Evolutionary conservation across 2,797 vertebrate species (phyloP).

Genomic region (Parauchenoglanis ngamensis): DNA sequence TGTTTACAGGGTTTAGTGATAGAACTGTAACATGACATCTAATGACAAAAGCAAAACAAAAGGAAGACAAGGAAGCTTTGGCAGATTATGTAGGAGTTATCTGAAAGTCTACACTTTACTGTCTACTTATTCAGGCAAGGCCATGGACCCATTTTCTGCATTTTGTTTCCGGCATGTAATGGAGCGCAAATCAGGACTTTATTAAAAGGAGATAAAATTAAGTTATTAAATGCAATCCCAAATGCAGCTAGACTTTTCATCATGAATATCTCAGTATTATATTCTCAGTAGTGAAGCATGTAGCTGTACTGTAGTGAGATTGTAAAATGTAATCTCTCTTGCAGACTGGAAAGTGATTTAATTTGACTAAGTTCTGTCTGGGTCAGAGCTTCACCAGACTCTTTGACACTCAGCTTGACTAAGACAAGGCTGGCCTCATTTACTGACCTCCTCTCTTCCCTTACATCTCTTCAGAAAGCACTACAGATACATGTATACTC

Average conservation of each 20-base stretch:
- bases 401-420: conserved; percentile 61
- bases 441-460: conserved; percentile 33
- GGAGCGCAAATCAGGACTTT: not conserved
- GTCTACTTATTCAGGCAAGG: not conserved
- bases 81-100: not conserved
- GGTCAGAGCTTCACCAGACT: conserved; percentile 60
- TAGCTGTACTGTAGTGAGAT: conserved; percentile 41
- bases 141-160: not conserved
- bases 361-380: conserved; percentile 69
- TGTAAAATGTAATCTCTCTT: conserved; percentile 58
- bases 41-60: not conserved
- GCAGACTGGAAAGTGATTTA: conserved; percentile 76
- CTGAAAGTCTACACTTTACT: not conserved
- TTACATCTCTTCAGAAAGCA: conserved; percentile 20
- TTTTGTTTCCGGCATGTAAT: not conserved
- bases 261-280: not conserved
- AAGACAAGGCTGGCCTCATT: conserved; percentile 83
- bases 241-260: not conserved
- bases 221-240: not conserved
- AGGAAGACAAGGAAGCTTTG: not conserved
- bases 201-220: too few relatives aligned
- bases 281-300: not conserved
- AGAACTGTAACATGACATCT: not conserved
- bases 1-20: not conserved
- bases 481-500: not conserved